Percentiles rank a stretch among this genome's conserved stretches.
Evolutionary conservation across 1,140 invertebrate genomes (phyloP).

Genomic region (Phymastichus coffea): DNA sequence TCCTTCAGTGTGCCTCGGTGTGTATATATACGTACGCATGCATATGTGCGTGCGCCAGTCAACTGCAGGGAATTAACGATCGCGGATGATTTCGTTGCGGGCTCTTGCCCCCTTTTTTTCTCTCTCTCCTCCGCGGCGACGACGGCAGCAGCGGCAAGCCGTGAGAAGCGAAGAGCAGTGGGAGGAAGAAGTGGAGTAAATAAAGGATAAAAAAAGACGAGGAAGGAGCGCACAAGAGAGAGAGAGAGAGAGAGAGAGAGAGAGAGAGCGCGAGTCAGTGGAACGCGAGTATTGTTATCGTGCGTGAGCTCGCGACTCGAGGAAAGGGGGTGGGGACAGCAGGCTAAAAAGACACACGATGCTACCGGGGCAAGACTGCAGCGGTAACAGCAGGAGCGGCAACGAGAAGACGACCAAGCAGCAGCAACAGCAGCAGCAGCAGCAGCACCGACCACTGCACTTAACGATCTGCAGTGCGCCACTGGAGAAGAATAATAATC

Average conservation of each 20-base stretch:
- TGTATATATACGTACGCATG: too few relatives aligned
- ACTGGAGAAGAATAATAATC: not conserved
- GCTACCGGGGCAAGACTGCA: conserved; percentile 28
- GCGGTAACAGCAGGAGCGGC: not conserved
- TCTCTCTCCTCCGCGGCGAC: not conserved
- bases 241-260: too few relatives aligned
- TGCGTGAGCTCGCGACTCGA: too few relatives aligned
- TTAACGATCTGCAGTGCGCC: too few relatives aligned
- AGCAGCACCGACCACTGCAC: too few relatives aligned
- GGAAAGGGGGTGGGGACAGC: too few relatives aligned
- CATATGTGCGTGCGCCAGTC: too few relatives aligned
- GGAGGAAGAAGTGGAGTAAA: too few relatives aligned
- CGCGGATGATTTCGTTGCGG: not conserved
- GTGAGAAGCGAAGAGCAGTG: not conserved
- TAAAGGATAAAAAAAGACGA: too few relatives aligned
- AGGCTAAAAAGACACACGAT: conserved; percentile 12
- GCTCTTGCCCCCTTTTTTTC: not conserved
- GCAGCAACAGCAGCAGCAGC: not conserved
- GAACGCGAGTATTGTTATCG: too few relatives aligned
- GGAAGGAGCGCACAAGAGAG: too few relatives aligned
- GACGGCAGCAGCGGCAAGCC: not conserved
- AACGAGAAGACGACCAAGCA: not conserved
- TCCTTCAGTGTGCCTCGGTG: not conserved
- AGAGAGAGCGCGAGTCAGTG: too few relatives aligned
- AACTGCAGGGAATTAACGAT: not conserved